Percentiles rank a stretch among this genome's conserved stretches.
phyloP scores from a whole-genome alignment of 2,888 invertebrate species.

The Drosophila subquinaria region DNA sequence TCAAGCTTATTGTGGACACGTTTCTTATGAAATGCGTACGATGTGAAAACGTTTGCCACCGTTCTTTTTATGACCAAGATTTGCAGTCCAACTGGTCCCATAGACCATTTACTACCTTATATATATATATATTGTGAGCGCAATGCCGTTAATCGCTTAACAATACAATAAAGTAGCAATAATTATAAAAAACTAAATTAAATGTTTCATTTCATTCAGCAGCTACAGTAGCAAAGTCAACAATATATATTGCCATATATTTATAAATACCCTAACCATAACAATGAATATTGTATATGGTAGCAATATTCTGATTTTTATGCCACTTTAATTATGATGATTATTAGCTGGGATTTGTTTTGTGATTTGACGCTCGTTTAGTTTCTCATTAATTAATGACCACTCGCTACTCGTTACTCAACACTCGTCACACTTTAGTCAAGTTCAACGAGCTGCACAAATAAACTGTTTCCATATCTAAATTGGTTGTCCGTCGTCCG shows the following conservation, averaged over 20 bases:
- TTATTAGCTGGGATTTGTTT: conserved; percentile 58
- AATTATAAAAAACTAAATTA: conserved; percentile 82
- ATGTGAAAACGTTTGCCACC: conserved; percentile 27
- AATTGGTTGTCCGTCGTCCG: not conserved
- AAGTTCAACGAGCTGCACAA: conserved; percentile 8
- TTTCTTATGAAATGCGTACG: conserved; percentile 30
- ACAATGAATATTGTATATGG: conserved; percentile 72
- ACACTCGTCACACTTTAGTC: not conserved
- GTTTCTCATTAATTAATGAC: conserved; percentile 27
- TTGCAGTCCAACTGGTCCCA: conserved; percentile 55
- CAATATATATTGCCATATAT: conserved; percentile 24
- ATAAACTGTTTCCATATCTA: not conserved
- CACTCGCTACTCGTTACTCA: not conserved
- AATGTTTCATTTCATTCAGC: conserved; percentile 61
- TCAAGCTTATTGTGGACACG: conserved; percentile 48
- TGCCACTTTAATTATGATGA: conserved; percentile 72
- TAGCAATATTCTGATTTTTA: conserved; percentile 75
- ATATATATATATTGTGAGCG: conserved; percentile 46
- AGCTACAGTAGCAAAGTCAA: conserved; percentile 16
- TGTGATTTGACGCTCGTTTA: conserved; percentile 38
- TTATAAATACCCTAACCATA: conserved; percentile 46
- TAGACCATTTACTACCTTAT: conserved; percentile 44
- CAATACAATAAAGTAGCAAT: conserved; percentile 85
- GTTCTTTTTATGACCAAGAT: conserved; percentile 74
- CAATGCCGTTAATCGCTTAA: conserved; percentile 81